A percentile compares a stretch with the other conserved stretches of the same genome.
phyloP scores from a whole-genome alignment of 2,888 invertebrate genomes.

The Cephus nigrinus region DNA sequence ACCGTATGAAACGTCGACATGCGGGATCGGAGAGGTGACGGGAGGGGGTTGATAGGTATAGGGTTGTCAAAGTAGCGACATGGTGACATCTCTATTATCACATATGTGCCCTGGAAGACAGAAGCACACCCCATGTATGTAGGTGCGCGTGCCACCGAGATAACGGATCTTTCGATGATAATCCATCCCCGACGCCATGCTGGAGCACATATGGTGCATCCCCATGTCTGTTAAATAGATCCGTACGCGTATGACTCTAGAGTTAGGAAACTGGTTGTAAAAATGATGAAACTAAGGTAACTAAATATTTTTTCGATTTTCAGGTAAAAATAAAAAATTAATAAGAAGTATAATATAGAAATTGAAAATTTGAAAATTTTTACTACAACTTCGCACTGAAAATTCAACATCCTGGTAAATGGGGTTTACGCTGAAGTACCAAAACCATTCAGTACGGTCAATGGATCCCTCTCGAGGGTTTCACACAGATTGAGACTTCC shows the following conservation, averaged over 20 bases:
- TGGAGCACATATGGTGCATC: constrained; percentile 47
- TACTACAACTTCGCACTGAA: no score
- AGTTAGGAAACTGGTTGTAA: background rate
- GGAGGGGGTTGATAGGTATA: constrained; percentile 34
- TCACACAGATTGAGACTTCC: constrained; percentile 44
- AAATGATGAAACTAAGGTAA: no score
- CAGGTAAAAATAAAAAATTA: no score
- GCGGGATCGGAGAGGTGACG: constrained; percentile 2
- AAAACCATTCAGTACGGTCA: constrained; percentile 3
- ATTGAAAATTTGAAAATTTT: no score
- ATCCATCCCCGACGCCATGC: constrained; percentile 51
- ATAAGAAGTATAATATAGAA: no score
- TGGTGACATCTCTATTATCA: constrained; percentile 66
- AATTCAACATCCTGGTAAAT: background rate
- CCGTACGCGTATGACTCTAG: background rate
- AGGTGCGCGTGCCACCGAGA: constrained; percentile 60
- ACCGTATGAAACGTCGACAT: constrained; percentile 21
- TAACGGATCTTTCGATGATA: constrained; percentile 63
- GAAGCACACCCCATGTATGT: constrained; percentile 32
- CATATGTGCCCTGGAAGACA: constrained; percentile 31
- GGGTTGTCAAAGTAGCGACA: constrained; percentile 64
- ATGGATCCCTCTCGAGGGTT: constrained; percentile 21
- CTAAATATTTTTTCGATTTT: no score
- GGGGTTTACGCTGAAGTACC: background rate
- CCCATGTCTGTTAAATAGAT: constrained; percentile 48